These are phyloP conservation scores for Anorthoa munda DNA, from an alignment of 2,888 invertebrate species.

Conservation along the genomic window DNA sequence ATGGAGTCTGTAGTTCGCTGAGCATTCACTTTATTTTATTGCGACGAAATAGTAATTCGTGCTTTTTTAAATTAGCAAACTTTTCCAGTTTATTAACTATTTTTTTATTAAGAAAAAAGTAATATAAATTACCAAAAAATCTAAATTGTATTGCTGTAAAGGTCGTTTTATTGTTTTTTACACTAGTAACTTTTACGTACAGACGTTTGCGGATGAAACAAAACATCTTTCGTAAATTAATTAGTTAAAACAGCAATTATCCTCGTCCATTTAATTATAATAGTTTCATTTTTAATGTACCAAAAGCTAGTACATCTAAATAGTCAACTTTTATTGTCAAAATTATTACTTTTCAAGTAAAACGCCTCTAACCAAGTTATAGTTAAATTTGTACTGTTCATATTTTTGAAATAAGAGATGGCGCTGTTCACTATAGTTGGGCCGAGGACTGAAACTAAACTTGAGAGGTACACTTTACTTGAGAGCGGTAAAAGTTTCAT, in stretches of 20 bases:
- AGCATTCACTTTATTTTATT: slow-evolving; percentile 78
- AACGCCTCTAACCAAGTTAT: slow-evolving; percentile 35
- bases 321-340: slow-evolving; percentile 13
- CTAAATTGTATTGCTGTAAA: neutral
- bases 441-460: neutral
- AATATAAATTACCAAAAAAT: neutral
- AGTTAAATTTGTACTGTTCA: slow-evolving; percentile 42
- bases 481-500: slow-evolving; percentile 9
- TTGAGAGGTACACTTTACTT: slow-evolving; percentile 11
- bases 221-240: slow-evolving; percentile 61
- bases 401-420: slow-evolving; percentile 71
- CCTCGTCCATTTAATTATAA: slow-evolving; percentile 25
- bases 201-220: slow-evolving; percentile 72
- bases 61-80: neutral
- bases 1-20: slow-evolving; percentile 82
- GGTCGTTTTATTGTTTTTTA: slow-evolving; percentile 40
- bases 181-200: slow-evolving; percentile 77
- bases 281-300: slow-evolving; percentile 29
- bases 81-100: neutral
- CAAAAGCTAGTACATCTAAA: neutral
- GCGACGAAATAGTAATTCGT: neutral
- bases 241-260: slow-evolving; percentile 60
- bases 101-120: neutral
- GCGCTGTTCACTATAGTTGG: slow-evolving; percentile 60
- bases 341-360: slow-evolving; percentile 17